phyloP scores from a whole-genome alignment of 2,113 vertebrate genomes.

The Orthonyx spaldingii region DNA sequence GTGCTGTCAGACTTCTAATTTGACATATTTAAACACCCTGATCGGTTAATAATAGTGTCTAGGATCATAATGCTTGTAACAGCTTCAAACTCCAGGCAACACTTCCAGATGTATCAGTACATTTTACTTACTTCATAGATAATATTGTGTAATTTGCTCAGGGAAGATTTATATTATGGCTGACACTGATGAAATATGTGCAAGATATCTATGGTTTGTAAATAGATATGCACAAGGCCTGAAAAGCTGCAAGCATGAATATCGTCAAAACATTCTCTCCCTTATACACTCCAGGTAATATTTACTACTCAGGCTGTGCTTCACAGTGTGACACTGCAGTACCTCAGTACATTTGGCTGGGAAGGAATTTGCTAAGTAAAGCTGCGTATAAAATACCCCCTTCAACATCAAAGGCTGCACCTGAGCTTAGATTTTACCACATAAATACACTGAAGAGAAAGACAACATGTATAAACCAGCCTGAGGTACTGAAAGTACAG shows the following conservation, averaged over 20 bases:
- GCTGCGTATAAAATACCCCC: neutral
- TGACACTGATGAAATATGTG: neutral
- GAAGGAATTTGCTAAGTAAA: neutral
- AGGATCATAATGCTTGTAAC: neutral
- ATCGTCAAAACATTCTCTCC: neutral
- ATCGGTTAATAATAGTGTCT: slow-evolving; percentile 22
- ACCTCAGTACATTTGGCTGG: neutral
- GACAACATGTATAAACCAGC: neutral
- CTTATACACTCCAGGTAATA: neutral
- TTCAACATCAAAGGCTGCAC: neutral
- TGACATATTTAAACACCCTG: slow-evolving; percentile 13
- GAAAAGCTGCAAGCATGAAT: neutral
- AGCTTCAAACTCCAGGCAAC: neutral
- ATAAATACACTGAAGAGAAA: neutral
- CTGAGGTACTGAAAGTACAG: neutral
- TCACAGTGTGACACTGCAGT: neutral
- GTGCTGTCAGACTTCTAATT: slow-evolving; percentile 27
- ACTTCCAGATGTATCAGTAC: neutral
- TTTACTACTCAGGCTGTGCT: neutral
- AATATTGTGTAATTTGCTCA: neutral
- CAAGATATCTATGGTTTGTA: neutral
- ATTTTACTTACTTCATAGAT: neutral
- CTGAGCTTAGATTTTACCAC: neutral
- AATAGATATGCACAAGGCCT: neutral
- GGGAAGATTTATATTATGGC: neutral